Percentiles rank a stretch among this genome's conserved stretches.
Conservation (phyloP, 2,797 vertebrate genomes). For the Tadarida brasiliensis region DNA sequence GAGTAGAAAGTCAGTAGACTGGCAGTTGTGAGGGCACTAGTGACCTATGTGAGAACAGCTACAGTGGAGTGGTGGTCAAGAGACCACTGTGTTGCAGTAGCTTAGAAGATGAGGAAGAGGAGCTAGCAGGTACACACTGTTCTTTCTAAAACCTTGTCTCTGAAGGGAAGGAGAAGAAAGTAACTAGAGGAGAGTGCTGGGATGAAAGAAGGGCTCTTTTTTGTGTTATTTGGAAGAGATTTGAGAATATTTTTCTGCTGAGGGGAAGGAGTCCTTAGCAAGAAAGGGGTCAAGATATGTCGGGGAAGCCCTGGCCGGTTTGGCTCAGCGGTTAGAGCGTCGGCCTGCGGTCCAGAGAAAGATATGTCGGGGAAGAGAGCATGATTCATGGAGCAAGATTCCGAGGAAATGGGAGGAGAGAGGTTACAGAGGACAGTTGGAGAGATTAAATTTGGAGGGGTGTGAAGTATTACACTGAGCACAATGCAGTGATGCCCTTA, state of each 20-base stretch:
- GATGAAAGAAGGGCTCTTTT: conserved; percentile 39
- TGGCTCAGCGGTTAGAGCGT: too few species aligned
- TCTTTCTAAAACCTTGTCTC: conserved; percentile 40
- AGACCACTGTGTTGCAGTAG: not conserved
- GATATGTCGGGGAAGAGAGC: not conserved
- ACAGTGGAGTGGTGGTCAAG: not conserved
- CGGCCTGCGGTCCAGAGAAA: too few species aligned
- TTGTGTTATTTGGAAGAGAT: conserved; percentile 49
- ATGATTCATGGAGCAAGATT: conserved; percentile 20
- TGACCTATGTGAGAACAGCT: not conserved
- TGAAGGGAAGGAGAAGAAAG: conserved; percentile 54
- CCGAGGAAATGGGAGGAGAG: not conserved
- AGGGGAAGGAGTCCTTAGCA: conserved; percentile 16
- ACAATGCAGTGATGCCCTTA: not conserved
- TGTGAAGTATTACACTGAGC: not conserved
- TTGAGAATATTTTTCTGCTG: conserved; percentile 63
- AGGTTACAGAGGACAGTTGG: not conserved
- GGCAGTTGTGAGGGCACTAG: not conserved
- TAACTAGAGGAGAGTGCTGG: not conserved
- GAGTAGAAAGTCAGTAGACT: conserved; percentile 2
- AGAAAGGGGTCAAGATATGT: conserved; percentile 1
- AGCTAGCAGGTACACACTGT: not conserved
- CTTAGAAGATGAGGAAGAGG: conserved; percentile 21
- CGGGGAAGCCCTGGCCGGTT: too few species aligned
- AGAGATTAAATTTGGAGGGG: conserved; percentile 19